Conservation (phyloP, 2,797 vertebrate species). For the Chaenodraco wilsoni region DNA sequence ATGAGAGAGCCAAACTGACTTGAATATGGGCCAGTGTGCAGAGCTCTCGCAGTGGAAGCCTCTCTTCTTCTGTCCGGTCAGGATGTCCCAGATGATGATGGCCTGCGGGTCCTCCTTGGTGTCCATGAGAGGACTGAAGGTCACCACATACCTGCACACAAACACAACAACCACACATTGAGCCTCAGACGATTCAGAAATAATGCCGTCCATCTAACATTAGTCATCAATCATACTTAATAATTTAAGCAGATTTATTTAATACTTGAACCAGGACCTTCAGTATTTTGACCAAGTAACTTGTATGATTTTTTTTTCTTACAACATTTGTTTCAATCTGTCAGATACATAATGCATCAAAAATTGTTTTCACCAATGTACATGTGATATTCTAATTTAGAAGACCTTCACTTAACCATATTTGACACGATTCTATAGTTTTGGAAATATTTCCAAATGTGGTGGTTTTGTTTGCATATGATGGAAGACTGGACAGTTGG, state of each 20-base stretch:
- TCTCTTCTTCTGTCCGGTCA: conserved; percentile 97
- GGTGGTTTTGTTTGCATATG: no score
- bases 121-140: conserved; percentile 97
- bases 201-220: neutral
- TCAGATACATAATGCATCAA: no score
- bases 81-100: conserved; percentile 99
- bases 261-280: neutral
- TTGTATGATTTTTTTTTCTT: no score
- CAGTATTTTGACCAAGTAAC: no score
- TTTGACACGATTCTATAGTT: no score
- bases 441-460: no score
- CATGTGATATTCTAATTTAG: no score
- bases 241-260: neutral
- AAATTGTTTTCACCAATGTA: no score
- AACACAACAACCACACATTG: neutral
- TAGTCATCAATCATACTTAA: neutral
- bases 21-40: conserved; percentile 99
- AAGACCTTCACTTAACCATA: no score
- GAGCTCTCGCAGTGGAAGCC: conserved; percentile 99
- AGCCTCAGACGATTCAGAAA: neutral
- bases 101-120: conserved; percentile 98
- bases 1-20: conserved; percentile 80
- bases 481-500: no score
- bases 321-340: no score
- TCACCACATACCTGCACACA: conserved; percentile 90